A percentile compares a stretch with the other conserved stretches of the same genome.
Evolutionary conservation across 2,113 vertebrate species (phyloP).

Genomic region (Ceyx melanurus): DNA sequence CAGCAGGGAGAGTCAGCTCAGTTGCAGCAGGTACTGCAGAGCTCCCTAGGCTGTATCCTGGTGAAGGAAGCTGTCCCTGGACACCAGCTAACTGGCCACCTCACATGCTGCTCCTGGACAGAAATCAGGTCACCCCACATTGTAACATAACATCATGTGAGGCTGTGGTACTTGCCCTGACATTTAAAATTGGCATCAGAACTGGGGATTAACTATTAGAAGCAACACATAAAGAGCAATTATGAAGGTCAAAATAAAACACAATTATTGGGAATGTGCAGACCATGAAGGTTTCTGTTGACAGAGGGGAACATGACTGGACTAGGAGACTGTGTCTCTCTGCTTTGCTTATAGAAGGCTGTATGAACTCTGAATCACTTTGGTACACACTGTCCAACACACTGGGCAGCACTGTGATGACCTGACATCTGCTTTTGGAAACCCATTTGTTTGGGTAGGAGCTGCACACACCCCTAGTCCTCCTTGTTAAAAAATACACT

Average conservation of each 20-base stretch:
- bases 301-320: neutral
- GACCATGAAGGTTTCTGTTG: neutral
- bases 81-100: neutral
- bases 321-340: neutral
- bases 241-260: neutral
- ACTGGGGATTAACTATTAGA: neutral
- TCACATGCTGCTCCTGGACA: neutral
- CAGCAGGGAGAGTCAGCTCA: neutral
- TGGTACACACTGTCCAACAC: neutral
- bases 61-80: neutral
- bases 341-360: neutral
- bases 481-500: neutral
- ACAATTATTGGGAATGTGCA: neutral
- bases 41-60: neutral
- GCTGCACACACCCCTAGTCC: neutral
- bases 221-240: neutral
- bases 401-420: neutral
- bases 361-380: neutral
- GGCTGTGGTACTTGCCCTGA: neutral
- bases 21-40: neutral
- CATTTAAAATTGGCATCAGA: neutral
- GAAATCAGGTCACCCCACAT: neutral
- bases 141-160: neutral
- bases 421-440: neutral
- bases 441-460: neutral